Evolutionary conservation across 2,797 vertebrate genomes (phyloP), one percentile per base, ranked within the genome.

Genomic region (Anguilla megastoma): DNA sequence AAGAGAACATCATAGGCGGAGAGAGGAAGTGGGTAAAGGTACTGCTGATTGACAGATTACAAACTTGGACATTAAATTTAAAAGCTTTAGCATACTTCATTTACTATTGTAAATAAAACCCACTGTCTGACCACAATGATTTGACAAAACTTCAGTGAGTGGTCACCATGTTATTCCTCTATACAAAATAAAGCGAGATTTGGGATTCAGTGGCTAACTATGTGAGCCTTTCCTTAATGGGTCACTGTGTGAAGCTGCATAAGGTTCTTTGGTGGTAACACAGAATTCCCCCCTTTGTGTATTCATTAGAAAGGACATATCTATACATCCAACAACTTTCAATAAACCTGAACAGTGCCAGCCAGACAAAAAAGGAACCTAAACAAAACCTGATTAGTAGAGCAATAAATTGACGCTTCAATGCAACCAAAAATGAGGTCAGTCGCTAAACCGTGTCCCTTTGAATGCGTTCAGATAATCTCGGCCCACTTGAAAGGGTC

Each of bases 71-170:
- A 88, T 89, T 86, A 88, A 89, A 69, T 86, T 90, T 84, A 76
- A 90, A 89, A 91, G 86, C 66, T 60, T 69, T 74, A 89, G 90
- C 92, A 89, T 87, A 89, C 91, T 87, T 89, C 88, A 84, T 88
- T 86, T 83, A 87, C 90, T 89, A 18, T 76, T 86, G 86, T 30
- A 90, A 92, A 88, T 48, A 88, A 85, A 84, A 27, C 48, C 88
- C 74, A 88, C 58, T 60, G 74, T 87, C 88, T 91, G 92, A 93
- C 92, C 89, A 92, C 87, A 93, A 89, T 10, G 9, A 10, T 24
- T 27, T 69, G 24, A n/a, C 63, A 8, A 69, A n/a, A 69, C 41
- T 45, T 45, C 63, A 30, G 27, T 27, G 24, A 33, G 69, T 14
- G 27, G 27, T 30, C 27, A 71, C 69, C 69, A 71, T 27, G 2